Evolutionary conservation across 1,140 invertebrate species (phyloP), one percentile per base, ranked within the genome.

Genomic region (Drosophila orosa): DNA sequence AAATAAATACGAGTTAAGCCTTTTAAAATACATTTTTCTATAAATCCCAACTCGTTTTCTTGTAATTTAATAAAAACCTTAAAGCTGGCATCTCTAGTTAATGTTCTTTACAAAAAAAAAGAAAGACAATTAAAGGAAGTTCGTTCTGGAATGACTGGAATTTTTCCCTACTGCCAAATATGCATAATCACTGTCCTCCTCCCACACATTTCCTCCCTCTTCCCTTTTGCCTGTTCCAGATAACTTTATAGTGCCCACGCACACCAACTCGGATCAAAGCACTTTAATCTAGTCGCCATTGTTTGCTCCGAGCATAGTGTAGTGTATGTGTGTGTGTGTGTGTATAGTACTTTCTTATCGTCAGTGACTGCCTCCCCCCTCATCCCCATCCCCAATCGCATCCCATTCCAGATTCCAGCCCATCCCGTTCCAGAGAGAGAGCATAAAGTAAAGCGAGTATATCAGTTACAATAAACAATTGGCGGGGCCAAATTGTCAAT

Each of bases 391-490:
- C 27, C 29, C 29, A 13, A 22, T 9, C 29, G 5, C 27, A 0
- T 10, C 13, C 17, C 17, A 50, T 25, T 33, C 50, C 48, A 52
- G 48, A 57, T 58, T 29, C 35, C 54, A 57, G 31, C 7, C 59
- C 52, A 10, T 33, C 29, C 50, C 50, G 31, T 5, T 19, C 24
- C 60, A 45, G 22, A 45, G 3, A 17, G n/a, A 24, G 45, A 35
- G 35, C 33, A 63, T 33, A 50, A 25, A 33, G 59, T 24, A 17
- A 48, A 17, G 25, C 44, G 35, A 42, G 25, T 66, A 44, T 68
- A 52, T 66, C 65, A 66, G 65, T 68, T 68, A 52, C 60, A 68
- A 65, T 65, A 68, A 68, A 68, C 65, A 65, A 66, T 65, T 68
- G 60, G n/a, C 45, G 22, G 45, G 60, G 19, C 19, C 8, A 22